Evolutionary conservation across 2,888 invertebrate genomes (phyloP).

Genomic region (Agrochola lota): DNA sequence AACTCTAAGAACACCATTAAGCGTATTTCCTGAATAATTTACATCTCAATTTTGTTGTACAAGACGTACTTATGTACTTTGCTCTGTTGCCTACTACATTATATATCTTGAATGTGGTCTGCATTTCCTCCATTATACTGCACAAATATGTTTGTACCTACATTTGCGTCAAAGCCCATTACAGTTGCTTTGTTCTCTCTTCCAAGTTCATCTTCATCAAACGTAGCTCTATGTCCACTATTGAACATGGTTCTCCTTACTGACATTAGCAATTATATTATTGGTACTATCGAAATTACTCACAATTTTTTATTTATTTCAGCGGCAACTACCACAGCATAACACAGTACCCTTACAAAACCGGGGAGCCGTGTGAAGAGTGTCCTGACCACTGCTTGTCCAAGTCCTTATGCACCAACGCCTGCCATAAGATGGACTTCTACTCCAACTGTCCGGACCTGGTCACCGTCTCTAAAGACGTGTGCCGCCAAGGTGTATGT

Average conservation of each 20-base stretch:
- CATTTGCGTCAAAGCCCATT: background rate
- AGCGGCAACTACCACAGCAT: constrained; percentile 93
- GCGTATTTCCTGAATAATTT: background rate
- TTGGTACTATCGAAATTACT: background rate
- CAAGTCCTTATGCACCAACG: constrained; percentile 93
- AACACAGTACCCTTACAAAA: constrained; percentile 92
- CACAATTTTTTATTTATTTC: constrained; percentile 70
- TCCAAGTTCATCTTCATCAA: background rate
- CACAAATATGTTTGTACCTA: background rate
- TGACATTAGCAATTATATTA: background rate
- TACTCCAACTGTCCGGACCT: constrained; percentile 94
- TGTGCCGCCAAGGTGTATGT: constrained; percentile 90
- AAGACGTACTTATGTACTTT: background rate
- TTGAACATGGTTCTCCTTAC: background rate
- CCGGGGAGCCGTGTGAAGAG: constrained; percentile 91
- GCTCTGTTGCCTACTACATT: background rate
- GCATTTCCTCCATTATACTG: background rate
- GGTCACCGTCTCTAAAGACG: constrained; percentile 77
- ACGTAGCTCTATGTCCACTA: background rate
- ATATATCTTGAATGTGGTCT: background rate
- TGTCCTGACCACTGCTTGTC: constrained; percentile 92
- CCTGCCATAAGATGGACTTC: constrained; percentile 92
- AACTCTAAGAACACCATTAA: background rate
- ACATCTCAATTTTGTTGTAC: background rate
- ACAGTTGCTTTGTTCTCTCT: background rate